Evolutionary conservation across 2,113 vertebrate species (phyloP), one percentile per base, ranked within the genome.

Genomic region (Tyrannus savana): DNA sequence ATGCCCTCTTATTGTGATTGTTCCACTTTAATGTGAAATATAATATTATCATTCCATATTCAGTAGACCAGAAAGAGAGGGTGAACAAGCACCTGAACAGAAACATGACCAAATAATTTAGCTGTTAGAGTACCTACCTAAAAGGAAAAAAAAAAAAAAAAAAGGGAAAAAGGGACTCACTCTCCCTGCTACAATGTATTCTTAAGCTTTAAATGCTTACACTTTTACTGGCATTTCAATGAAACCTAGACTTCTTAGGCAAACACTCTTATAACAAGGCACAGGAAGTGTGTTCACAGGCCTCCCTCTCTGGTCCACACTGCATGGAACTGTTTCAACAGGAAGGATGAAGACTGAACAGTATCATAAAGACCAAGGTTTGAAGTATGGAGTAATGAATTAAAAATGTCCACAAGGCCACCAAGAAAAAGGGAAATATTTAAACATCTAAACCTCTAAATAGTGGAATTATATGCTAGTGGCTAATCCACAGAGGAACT

Each of bases 1-100:
- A 52, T 59, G 35, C 55, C n/a, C 33, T 90, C 4, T 33, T 81
- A 44, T 71, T 89, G 56, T 84, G 56, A 56, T 28, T 81, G 12
- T 31, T 81, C 39, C 28, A 56, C 72, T 91, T 82, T 28, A 89
- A 84, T 81, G 78, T 81, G 64, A 89, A 92, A 89, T 78, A 47
- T 39, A 68, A 53, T 58, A 55, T 58, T 64, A 62, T 42, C 30
- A 69, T 84, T 74, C 55, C 10, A 5, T 71, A 63, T 68, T 67
- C 35, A 37, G 39, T 13, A 49, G 66, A 75, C 60, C 49, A 94
- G 84, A 89, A 88, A 60, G 23, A 67, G 33, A 60, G 19, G 24
- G 16, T 37, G 19, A 91, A 53, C 41, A 60, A 69, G 49, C 25
- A 16, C 49, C 49, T 69, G 42, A 84, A 67, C 24, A 86, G 37